A percentile compares a stretch with the other conserved stretches of the same genome.
These are phyloP conservation scores for Pinna nobilis DNA, from an alignment of 1,140 invertebrate genomes.

Conservation along the genomic window DNA sequence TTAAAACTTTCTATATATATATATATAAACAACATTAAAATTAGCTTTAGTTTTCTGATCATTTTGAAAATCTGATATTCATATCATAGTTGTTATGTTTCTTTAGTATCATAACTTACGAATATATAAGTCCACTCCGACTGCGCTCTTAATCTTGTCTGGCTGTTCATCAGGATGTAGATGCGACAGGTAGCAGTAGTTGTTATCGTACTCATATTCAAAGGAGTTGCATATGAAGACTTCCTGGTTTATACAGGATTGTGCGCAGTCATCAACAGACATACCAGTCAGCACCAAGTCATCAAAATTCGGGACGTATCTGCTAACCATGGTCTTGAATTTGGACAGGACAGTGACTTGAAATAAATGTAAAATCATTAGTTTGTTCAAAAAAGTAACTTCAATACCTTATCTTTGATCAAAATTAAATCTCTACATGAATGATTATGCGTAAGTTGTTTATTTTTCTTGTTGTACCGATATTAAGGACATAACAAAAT, in stretches of 20 bases:
- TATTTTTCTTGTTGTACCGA: neutral
- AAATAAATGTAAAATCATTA: slow-evolving; percentile 1
- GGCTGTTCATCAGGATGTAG: slow-evolving; percentile 60
- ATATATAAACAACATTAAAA: neutral
- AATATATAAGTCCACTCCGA: slow-evolving; percentile 55
- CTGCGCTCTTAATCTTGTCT: slow-evolving; percentile 37
- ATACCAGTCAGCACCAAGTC: slow-evolving; percentile 50
- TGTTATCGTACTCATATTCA: slow-evolving; percentile 57
- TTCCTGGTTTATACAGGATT: slow-evolving; percentile 49
- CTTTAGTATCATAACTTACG: slow-evolving; percentile 51
- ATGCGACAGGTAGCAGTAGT: slow-evolving; percentile 54
- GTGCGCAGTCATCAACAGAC: slow-evolving; percentile 63
- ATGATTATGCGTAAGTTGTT: neutral
- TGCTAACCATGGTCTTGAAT: slow-evolving; percentile 51
- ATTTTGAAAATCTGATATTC: neutral
- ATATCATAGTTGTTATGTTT: neutral
- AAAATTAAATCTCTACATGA: neutral
- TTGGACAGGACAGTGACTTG: slow-evolving; percentile 31
- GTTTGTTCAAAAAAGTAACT: no score
- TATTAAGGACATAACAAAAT: neutral
- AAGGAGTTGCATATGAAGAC: slow-evolving; percentile 60
- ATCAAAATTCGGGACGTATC: slow-evolving; percentile 54
- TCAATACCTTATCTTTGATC: neutral
- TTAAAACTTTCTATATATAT: neutral
- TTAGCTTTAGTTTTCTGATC: neutral